Conservation (phyloP, 2,888 invertebrate genomes). For the Chalcosyrphus nemorum region DNA sequence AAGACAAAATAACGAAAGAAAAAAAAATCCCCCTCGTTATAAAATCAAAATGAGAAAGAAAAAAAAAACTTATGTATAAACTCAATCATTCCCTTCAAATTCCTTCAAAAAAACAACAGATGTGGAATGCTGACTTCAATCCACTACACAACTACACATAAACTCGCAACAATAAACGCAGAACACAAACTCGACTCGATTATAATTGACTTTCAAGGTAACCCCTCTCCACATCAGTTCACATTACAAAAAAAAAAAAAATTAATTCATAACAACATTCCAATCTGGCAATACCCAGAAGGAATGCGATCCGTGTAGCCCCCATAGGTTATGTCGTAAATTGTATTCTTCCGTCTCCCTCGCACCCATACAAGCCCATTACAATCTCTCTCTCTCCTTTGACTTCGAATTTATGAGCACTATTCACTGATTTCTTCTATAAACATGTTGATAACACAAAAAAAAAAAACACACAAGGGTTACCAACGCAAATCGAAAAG, state of each 20-base stretch:
- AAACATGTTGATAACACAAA: slow-evolving; percentile 71
- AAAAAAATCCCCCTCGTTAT: slow-evolving; percentile 38
- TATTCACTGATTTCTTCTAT: slow-evolving; percentile 67
- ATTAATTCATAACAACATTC: background rate
- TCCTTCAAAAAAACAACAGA: slow-evolving; percentile 65
- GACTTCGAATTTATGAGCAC: slow-evolving; percentile 52
- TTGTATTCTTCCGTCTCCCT: slow-evolving; percentile 52
- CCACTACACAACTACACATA: slow-evolving; percentile 25
- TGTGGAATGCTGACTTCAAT: slow-evolving; percentile 62
- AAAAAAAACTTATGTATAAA: slow-evolving; percentile 41
- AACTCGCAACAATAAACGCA: slow-evolving; percentile 39
- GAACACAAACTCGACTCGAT: slow-evolving; percentile 49
- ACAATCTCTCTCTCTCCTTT: slow-evolving; percentile 39
- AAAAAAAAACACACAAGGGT: too few species aligned
- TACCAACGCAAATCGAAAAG: too few species aligned
- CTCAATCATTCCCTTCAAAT: slow-evolving; percentile 68
- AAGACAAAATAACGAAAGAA: slow-evolving; percentile 10
- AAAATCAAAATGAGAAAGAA: slow-evolving; percentile 30
- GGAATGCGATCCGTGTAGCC: slow-evolving; percentile 70
- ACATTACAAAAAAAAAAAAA: slow-evolving; percentile 29
- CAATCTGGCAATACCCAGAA: slow-evolving; percentile 56
- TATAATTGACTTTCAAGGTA: slow-evolving; percentile 70
- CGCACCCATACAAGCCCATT: background rate
- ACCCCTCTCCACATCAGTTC: slow-evolving; percentile 52
- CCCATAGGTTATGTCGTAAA: slow-evolving; percentile 72